These are phyloP conservation scores for Cancer borealis DNA, from an alignment of 2,888 invertebrate species.

Conservation along the genomic window DNA sequence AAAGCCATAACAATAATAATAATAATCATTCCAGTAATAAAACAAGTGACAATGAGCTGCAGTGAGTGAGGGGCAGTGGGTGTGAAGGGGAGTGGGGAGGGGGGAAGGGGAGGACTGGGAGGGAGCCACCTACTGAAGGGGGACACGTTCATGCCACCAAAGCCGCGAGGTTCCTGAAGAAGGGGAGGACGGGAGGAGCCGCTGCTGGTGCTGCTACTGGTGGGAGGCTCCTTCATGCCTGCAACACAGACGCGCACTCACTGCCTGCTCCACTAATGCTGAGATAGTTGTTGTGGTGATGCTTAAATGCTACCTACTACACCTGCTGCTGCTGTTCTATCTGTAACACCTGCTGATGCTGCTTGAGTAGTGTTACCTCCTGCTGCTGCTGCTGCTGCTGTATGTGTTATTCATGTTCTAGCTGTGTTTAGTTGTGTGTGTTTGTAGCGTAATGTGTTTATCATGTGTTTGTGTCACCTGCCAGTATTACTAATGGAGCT, in stretches of 20 bases:
- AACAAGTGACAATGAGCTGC: background rate
- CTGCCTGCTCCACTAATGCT: constrained; percentile 36
- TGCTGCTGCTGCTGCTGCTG: background rate
- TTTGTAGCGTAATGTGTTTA: background rate
- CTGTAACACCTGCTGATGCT: background rate
- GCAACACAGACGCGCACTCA: constrained; percentile 45
- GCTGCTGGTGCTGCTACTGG: constrained; percentile 52
- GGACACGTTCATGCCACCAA: constrained; percentile 74
- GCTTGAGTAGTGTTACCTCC: background rate
- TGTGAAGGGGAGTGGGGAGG: background rate
- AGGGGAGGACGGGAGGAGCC: constrained; percentile 76
- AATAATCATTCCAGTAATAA: background rate
- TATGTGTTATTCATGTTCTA: background rate
- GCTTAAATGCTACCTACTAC: background rate
- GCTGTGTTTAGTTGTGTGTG: background rate
- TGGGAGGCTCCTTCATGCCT: constrained; percentile 74
- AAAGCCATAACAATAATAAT: background rate
- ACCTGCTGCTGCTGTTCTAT: background rate
- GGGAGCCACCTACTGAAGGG: constrained; percentile 71
- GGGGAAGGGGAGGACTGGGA: background rate
- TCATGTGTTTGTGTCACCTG: background rate
- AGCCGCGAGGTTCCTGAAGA: constrained; percentile 76
- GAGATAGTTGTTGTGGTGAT: background rate
- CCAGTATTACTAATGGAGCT: background rate
- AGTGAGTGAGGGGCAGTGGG: constrained; percentile 4